Percentiles rank a stretch among this genome's conserved stretches.
phyloP scores from a whole-genome alignment of 2,888 invertebrate species.

The Lepetodrilus schrolli region DNA sequence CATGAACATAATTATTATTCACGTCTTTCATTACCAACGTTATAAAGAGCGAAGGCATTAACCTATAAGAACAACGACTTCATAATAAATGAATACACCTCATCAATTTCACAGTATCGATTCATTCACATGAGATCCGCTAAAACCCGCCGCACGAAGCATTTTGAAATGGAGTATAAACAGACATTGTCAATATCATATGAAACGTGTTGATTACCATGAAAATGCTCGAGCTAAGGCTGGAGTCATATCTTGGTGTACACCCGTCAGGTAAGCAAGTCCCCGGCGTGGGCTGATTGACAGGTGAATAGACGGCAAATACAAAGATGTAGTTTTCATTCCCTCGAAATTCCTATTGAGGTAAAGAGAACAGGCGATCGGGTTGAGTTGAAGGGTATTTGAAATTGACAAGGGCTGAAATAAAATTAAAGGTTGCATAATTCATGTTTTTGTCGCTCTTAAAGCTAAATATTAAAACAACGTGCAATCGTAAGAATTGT shows the following conservation, averaged over 20 bases:
- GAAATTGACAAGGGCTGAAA: too few relatives aligned
- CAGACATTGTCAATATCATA: constrained; percentile 17
- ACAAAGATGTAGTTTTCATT: constrained; percentile 16
- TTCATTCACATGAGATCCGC: not conserved
- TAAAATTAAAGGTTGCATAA: too few relatives aligned
- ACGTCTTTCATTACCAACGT: too few relatives aligned
- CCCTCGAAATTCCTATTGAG: not conserved
- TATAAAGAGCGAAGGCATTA: not conserved
- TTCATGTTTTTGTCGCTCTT: too few relatives aligned
- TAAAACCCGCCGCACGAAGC: not conserved
- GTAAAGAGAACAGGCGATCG: not conserved
- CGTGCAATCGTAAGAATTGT: too few relatives aligned
- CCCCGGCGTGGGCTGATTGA: constrained; percentile 1
- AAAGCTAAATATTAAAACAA: too few relatives aligned
- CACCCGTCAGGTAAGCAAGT: constrained; percentile 20
- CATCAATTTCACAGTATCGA: constrained; percentile 21
- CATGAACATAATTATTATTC: too few relatives aligned
- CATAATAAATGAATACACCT: not conserved
- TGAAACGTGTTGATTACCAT: constrained; percentile 22
- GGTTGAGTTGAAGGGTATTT: too few relatives aligned
- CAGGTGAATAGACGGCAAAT: not conserved
- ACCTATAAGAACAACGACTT: not conserved
- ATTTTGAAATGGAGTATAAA: constrained; percentile 24
- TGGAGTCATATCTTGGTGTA: constrained; percentile 2
- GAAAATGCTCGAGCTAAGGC: constrained; percentile 4